These are phyloP conservation scores for Poicephalus meyeri DNA, from an alignment of 2,113 vertebrate genomes.

Conservation along the genomic window DNA sequence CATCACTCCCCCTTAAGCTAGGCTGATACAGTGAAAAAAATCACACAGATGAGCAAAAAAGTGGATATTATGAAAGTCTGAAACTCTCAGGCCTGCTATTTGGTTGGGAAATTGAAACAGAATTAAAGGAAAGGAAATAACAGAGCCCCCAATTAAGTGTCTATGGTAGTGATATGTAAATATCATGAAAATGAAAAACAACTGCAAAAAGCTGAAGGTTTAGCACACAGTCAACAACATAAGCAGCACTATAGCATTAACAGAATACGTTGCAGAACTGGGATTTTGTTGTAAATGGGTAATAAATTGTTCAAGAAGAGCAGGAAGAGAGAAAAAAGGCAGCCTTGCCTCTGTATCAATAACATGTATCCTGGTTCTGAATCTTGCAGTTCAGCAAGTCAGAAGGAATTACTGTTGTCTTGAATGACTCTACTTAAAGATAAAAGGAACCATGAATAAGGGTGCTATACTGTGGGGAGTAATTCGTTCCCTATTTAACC, in stretches of 20 bases:
- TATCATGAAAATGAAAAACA: not conserved
- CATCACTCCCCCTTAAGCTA: not conserved
- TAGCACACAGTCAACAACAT: not conserved
- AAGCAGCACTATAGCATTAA: not conserved
- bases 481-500: not conserved
- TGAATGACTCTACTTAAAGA: not conserved
- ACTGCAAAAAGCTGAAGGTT: not conserved
- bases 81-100: not conserved
- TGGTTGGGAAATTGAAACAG: not conserved
- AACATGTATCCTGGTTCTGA: not conserved
- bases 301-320: constrained; percentile 14
- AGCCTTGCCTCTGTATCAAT: not conserved
- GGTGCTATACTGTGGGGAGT: not conserved
- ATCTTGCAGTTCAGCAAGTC: not conserved
- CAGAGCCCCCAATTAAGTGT: not conserved
- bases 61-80: not conserved
- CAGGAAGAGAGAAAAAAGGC: not conserved
- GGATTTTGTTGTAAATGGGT: not conserved
- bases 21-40: not conserved
- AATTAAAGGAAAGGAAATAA: not conserved
- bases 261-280: not conserved
- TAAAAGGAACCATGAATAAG: not conserved
- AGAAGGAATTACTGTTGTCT: not conserved
- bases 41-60: not conserved
- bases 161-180: not conserved